Percentiles rank a stretch among this genome's conserved stretches.
Evolutionary conservation across 1,140 invertebrate genomes (phyloP).

Genomic region (Calephelis virginiensis): DNA sequence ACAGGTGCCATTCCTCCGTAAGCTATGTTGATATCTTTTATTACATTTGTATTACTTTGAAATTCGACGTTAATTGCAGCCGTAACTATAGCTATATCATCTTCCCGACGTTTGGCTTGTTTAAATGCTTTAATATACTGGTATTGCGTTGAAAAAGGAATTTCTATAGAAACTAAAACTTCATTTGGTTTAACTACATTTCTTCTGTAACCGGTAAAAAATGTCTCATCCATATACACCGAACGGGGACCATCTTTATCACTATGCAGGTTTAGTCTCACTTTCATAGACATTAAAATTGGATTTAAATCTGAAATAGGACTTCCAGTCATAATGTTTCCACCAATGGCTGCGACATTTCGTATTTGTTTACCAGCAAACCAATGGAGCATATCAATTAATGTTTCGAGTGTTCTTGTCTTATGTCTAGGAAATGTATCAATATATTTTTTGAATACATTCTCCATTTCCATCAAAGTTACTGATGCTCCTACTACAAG

Average conservation of each 20-base stretch:
- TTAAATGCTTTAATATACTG: conserved; percentile 94
- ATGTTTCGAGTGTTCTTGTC: conserved; percentile 86
- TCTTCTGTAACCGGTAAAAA: conserved; percentile 93
- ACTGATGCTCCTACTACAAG: conserved; percentile 90
- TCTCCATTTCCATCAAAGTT: conserved; percentile 89
- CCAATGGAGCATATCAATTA: conserved; percentile 93
- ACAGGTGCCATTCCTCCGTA: conserved; percentile 96
- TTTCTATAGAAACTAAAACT: conserved; percentile 87
- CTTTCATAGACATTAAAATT: conserved; percentile 89
- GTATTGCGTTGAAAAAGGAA: conserved; percentile 81
- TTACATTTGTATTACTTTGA: conserved; percentile 78
- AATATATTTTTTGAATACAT: conserved; percentile 82
- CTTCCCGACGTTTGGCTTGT: conserved; percentile 94
- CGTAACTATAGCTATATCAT: conserved; percentile 98
- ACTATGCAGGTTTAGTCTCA: conserved; percentile 79
- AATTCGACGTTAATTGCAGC: conserved; percentile 87
- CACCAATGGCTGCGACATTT: conserved; percentile 90
- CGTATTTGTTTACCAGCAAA: conserved; percentile 97
- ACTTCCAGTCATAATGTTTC: conserved; percentile 97
- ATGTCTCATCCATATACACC: conserved; percentile 90
- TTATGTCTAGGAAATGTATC: conserved; percentile 81
- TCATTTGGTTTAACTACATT: conserved; percentile 90
- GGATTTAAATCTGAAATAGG: conserved; percentile 98
- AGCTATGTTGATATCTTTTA: conserved; percentile 84
- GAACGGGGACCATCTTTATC: conserved; percentile 77